Percentiles rank a stretch among this genome's conserved stretches.
Evolutionary conservation across 2,888 invertebrate genomes (phyloP).

Genomic region (Leistus spinibarbis): DNA sequence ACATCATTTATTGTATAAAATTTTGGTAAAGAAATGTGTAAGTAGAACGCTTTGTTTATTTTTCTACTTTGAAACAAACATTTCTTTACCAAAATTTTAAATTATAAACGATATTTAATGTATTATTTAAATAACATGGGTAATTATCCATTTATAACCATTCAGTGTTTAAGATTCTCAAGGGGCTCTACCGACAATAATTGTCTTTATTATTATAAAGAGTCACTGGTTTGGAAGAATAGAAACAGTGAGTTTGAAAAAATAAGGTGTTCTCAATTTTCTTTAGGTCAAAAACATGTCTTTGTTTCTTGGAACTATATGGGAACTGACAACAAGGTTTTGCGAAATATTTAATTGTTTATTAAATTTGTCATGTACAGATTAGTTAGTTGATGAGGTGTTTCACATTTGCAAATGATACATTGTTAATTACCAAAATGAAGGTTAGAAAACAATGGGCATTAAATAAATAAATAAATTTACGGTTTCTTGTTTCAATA

Average conservation of each 20-base stretch:
- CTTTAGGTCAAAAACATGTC: neutral
- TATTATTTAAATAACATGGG: no score
- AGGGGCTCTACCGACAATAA: no score
- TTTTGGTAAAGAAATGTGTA: no score
- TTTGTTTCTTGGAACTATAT: neutral
- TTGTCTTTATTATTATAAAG: neutral
- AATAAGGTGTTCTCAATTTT: neutral
- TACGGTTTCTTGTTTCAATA: neutral
- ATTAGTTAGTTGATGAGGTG: neutral
- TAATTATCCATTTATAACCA: no score
- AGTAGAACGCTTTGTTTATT: no score
- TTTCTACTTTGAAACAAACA: no score
- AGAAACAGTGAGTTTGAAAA: neutral
- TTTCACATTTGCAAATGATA: neutral
- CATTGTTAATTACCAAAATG: neutral
- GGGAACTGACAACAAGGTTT: neutral
- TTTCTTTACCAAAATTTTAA: no score
- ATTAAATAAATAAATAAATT: no score
- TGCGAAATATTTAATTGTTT: slow-evolving; percentile 2
- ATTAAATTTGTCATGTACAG: slow-evolving; percentile 1
- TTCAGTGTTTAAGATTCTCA: neutral
- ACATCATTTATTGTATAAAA: no score
- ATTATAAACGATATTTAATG: no score
- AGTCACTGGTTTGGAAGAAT: neutral
- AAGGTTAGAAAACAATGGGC: neutral